phyloP scores from a whole-genome alignment of 2,888 invertebrate genomes.

The Prosapia bicincta region DNA sequence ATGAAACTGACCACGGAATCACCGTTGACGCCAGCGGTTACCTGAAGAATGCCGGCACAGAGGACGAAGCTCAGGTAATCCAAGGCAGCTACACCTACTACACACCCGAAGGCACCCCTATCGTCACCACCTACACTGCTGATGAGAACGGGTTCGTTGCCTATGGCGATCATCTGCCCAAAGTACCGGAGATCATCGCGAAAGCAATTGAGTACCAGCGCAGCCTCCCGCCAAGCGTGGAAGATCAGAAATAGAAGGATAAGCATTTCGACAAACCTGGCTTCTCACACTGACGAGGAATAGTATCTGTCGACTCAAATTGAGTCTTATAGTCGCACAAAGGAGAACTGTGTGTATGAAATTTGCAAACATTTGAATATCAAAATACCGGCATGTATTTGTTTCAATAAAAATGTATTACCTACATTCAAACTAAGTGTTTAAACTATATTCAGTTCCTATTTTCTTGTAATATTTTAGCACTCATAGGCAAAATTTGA shows the following conservation, averaged over 20 bases:
- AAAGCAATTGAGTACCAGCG: conserved; percentile 24
- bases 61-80: conserved; percentile 36
- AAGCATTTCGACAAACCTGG: not conserved
- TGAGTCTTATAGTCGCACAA: no score
- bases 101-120: conserved; percentile 40
- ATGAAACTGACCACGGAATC: conserved; percentile 56
- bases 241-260: conserved; percentile 5
- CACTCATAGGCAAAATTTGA: no score
- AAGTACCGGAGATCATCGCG: conserved; percentile 31
- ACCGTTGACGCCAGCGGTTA: conserved; percentile 49
- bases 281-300: not conserved
- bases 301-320: not conserved
- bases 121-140: conserved; percentile 58
- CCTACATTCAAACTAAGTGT: no score
- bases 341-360: no score
- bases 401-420: no score
- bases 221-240: conserved; percentile 15
- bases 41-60: conserved; percentile 42
- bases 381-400: no score
- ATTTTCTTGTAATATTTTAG: no score
- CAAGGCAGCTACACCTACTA: conserved; percentile 40
- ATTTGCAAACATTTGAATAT: no score
- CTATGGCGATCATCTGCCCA: conserved; percentile 40
- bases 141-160: conserved; percentile 62
- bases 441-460: no score